Percentiles rank a stretch among this genome's conserved stretches.
Conservation (phyloP, 2,113 vertebrate species). For the Sorex fumeus region DNA sequence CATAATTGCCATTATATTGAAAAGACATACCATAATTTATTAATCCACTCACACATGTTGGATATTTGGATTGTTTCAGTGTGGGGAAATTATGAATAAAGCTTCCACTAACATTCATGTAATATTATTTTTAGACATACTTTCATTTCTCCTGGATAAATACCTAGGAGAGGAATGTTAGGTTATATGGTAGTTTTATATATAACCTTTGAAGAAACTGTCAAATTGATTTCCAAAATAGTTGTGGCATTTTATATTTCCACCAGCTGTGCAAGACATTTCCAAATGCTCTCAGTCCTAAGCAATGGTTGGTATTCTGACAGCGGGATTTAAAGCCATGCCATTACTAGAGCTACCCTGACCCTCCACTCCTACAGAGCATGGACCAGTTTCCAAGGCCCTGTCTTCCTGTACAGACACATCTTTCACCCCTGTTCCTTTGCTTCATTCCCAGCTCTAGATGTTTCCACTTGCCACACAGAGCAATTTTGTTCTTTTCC, state of each 20-base stretch:
- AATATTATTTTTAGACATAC: neutral
- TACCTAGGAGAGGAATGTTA: conserved; percentile 1
- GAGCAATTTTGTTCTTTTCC: neutral
- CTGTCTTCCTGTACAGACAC: neutral
- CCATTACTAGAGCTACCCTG: neutral
- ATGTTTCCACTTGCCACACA: neutral
- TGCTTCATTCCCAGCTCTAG: neutral
- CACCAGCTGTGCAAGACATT: neutral
- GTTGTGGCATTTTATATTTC: conserved; percentile 3
- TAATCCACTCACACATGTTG: conserved; percentile 43
- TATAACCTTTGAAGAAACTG: conserved; percentile 52
- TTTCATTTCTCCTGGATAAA: conserved; percentile 30
- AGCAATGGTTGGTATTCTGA: conserved; percentile 20
- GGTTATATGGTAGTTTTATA: neutral
- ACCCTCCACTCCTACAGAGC: neutral
- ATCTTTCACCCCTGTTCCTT: neutral
- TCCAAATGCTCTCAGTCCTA: neutral
- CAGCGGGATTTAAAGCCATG: neutral
- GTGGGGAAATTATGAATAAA: conserved; percentile 13
- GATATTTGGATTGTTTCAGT: neutral
- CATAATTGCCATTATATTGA: neutral
- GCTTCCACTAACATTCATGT: neutral
- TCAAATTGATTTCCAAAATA: conserved; percentile 55
- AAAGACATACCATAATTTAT: conserved; percentile 8
- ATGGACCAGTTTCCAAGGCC: neutral